These are phyloP conservation scores for Porites lutea DNA, from an alignment of 64 coral and sea anemone species.

Conservation along the genomic window DNA sequence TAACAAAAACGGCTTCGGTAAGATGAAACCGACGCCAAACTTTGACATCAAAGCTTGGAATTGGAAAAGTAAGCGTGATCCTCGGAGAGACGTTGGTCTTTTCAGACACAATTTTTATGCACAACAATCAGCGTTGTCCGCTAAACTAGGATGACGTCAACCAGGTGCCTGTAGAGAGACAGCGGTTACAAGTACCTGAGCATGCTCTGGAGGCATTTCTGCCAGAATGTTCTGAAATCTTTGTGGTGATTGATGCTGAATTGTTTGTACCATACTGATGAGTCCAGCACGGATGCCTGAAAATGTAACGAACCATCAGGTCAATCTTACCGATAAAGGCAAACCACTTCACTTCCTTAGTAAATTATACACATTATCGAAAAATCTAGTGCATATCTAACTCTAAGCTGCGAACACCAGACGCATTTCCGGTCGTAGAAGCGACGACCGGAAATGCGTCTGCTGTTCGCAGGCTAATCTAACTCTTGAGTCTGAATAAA, in stretches of 20 bases:
- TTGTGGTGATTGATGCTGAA: slow-evolving; percentile 87
- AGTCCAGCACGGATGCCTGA: slow-evolving; percentile 80
- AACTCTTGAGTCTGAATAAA: too few relatives aligned
- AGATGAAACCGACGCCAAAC: too few relatives aligned
- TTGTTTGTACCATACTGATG: slow-evolving; percentile 74
- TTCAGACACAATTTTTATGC: not conserved
- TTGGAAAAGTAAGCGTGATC: not conserved
- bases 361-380: too few relatives aligned
- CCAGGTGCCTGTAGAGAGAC: slow-evolving; percentile 20
- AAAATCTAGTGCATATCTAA: too few relatives aligned
- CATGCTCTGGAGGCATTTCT: slow-evolving; percentile 82
- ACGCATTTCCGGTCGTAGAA: too few relatives aligned
- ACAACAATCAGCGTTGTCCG: not conserved
- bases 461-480: too few relatives aligned
- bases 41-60: too few relatives aligned
- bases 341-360: too few relatives aligned
- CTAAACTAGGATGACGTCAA: not conserved
- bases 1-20: too few relatives aligned
- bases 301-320: not conserved
- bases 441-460: too few relatives aligned
- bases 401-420: too few relatives aligned
- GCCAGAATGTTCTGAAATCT: slow-evolving; percentile 82
- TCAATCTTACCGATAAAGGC: not conserved
- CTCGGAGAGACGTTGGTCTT: not conserved
- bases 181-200: slow-evolving; percentile 76